Base-by-base conservation (phyloP, 2,888 invertebrate species). In the Scrobipalpa atriplicella region DNA sequence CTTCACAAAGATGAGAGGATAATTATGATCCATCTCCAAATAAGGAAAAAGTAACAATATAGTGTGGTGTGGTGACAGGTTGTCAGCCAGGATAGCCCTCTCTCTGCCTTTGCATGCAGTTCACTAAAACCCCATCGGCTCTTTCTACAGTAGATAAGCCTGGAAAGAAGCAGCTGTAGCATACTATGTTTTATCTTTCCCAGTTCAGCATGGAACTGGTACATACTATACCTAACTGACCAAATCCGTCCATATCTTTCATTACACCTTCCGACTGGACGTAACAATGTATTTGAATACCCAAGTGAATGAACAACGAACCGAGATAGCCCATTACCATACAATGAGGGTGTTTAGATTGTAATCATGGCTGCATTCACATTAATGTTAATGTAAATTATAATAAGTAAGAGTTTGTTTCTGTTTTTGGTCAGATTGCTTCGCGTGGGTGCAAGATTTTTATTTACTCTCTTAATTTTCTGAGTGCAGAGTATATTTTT, bases 291-390 rank as follows among this genome's bases (percentile, higher is more conserved):
- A 58, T 58, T 58, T 16, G 58, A 58, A 58, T 58, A 38, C n/a
- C 58, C 29, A 58, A 38, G 58, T 58, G 58, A 58, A 16, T 58
- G 58, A 58, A 38, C 29, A 58, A 36, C 47, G 13, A 70, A 70
- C 68, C 65, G 69, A 72, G 73, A 73, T 76, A 70, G 69, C 65
- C 62, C 66, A 80, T 80, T 80, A 73, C 68, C 79, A 80, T 80
- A 80, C 81, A 80, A 80, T 80, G 71, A 68, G 69, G 64, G 54
- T 65, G 66, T 52, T 60, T 58, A 69, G 72, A 78, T 76, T 63
- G 71, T 68, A 63, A 73, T 72, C 72, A 66, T 67, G 41, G 41
- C 19, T 60, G 38, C 60, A 39, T 60, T 61, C 38, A 21, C 18
- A 38, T 61, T 61, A 7, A 61, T 39, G 18, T 8, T 29, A 16